Percentiles rank a stretch among this genome's conserved stretches.
Evolutionary conservation across 2,113 vertebrate genomes (phyloP).

Genomic region (Beaufortia kweichowensis): DNA sequence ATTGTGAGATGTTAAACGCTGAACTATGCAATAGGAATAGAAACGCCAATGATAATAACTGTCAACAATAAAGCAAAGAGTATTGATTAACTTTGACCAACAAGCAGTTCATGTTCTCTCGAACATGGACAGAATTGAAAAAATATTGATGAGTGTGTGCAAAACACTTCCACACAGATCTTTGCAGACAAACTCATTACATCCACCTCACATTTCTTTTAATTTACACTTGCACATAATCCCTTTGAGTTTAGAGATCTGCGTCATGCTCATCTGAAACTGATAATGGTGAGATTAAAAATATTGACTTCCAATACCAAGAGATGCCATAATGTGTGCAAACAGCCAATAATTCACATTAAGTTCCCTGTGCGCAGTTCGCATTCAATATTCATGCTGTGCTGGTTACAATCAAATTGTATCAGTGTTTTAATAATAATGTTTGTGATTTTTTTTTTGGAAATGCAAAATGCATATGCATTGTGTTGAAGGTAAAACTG

Average conservation of each 20-base stretch:
- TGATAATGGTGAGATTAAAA: constrained; percentile 15
- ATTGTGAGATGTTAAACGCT: no score
- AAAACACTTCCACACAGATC: neutral
- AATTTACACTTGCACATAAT: constrained; percentile 2
- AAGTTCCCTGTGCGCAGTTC: constrained; percentile 7
- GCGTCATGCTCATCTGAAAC: constrained; percentile 3
- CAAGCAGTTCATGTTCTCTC: neutral
- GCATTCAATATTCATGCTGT: constrained; percentile 13
- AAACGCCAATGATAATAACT: no score
- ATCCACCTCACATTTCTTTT: neutral
- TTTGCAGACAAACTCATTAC: neutral
- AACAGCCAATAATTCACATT: constrained; percentile 20
- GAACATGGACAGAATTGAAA: no score
- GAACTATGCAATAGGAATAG: no score
- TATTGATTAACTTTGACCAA: neutral
- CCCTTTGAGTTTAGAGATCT: constrained; percentile 11
- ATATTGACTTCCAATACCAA: constrained; percentile 14
- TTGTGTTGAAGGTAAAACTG: constrained; percentile 70
- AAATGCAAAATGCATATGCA: constrained; percentile 55
- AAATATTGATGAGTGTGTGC: no score
- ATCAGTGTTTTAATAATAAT: constrained; percentile 26
- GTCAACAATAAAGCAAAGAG: no score
- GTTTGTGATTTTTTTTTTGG: constrained; percentile 9
- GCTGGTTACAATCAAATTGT: neutral
- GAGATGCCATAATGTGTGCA: constrained; percentile 9